Percentiles rank a stretch among this genome's conserved stretches.
Conservation (phyloP, 1,140 invertebrate genomes). For the Cheumatopsyche charites region DNA sequence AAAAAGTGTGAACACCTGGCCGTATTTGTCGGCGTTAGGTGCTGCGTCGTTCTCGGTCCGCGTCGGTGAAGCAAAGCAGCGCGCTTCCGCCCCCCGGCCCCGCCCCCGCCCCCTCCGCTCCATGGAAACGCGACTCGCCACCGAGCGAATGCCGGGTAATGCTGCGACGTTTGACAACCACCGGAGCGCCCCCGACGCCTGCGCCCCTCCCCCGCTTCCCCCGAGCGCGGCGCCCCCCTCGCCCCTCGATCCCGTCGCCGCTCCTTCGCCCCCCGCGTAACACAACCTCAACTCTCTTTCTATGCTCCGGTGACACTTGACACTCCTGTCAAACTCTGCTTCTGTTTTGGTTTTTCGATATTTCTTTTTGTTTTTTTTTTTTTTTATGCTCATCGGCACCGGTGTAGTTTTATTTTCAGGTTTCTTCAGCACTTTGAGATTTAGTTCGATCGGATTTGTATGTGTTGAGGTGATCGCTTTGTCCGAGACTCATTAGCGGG, state of each 20-base stretch:
- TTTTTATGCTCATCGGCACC: too few relatives aligned
- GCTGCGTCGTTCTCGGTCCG: conserved; percentile 3
- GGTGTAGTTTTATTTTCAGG: too few relatives aligned
- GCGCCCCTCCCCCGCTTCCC: not conserved
- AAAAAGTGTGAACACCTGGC: not conserved
- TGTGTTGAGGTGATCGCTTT: too few relatives aligned
- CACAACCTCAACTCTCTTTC: not conserved
- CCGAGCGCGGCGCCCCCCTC: not conserved
- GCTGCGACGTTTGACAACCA: not conserved
- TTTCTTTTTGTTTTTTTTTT: too few relatives aligned
- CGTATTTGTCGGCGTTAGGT: not conserved
- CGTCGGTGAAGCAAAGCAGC: conserved; percentile 27
- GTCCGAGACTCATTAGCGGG: too few relatives aligned
- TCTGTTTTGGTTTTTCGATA: too few relatives aligned
- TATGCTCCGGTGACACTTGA: not conserved
- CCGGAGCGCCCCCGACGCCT: not conserved
- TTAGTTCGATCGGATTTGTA: too few relatives aligned
- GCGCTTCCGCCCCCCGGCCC: not conserved
- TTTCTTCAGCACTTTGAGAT: too few relatives aligned
- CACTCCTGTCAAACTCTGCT: not conserved
- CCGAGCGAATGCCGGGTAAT: conserved; percentile 21
- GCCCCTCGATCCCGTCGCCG: not conserved
- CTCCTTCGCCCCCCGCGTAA: not conserved
- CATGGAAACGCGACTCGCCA: conserved; percentile 18
- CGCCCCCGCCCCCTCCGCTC: not conserved